These are phyloP conservation scores for Enteromius thamalakanensis DNA, from an alignment of 2,797 vertebrate species.

Conservation along the genomic window DNA sequence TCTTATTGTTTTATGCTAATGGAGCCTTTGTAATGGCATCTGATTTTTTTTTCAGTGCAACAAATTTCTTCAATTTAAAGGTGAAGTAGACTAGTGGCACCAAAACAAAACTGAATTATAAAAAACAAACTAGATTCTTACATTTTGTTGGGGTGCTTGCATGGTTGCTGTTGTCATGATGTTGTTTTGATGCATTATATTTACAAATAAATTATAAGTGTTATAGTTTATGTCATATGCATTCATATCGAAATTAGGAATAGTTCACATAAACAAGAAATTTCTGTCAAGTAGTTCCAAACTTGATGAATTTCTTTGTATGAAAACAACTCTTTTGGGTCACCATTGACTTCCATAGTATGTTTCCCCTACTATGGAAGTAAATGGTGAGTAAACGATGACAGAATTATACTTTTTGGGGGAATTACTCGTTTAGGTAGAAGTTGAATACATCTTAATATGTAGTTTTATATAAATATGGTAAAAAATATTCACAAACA, in stretches of 20 bases:
- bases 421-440: too few species aligned
- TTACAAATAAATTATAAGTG: background rate
- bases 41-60: background rate
- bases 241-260: background rate
- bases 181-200: background rate
- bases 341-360: too few species aligned
- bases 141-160: background rate
- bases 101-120: background rate
- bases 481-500: background rate
- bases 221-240: background rate
- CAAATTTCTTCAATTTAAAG: background rate
- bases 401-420: too few species aligned
- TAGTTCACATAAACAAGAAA: too few species aligned
- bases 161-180: background rate
- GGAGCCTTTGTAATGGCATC: background rate
- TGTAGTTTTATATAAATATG: too few species aligned
- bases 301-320: too few species aligned
- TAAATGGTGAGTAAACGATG: too few species aligned
- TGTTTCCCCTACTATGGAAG: too few species aligned
- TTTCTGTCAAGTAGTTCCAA: too few species aligned
- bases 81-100: background rate
- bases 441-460: too few species aligned
- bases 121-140: background rate
- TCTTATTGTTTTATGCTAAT: background rate
- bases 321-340: too few species aligned